A percentile compares a stretch with the other conserved stretches of the same genome.
Conservation (phyloP, 2,113 vertebrate species). For the Paralichthys olivaceus region DNA sequence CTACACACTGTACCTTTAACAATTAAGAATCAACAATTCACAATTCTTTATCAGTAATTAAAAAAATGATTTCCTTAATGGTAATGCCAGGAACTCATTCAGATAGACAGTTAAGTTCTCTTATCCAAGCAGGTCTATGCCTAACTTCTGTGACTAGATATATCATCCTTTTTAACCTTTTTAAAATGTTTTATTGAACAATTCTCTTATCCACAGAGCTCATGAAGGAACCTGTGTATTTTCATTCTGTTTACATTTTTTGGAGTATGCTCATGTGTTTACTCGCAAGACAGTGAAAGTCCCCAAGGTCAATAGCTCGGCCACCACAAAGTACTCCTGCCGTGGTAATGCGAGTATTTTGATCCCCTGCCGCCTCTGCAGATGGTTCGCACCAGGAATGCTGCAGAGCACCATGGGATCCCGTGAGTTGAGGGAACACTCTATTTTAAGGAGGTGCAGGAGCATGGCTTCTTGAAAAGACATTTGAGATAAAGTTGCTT, state of each 20-base stretch:
- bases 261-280: slow-evolving; percentile 2
- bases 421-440: slow-evolving; percentile 49
- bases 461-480: slow-evolving; percentile 45
- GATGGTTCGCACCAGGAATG: slow-evolving; percentile 73
- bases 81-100: too few species aligned
- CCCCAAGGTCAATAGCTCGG: slow-evolving; percentile 51
- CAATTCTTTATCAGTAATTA: too few species aligned
- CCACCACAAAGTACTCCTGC: slow-evolving; percentile 23
- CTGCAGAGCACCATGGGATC: slow-evolving; percentile 66
- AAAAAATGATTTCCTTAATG: too few species aligned
- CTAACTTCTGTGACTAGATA: too few species aligned
- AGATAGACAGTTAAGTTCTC: too few species aligned
- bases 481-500: slow-evolving; percentile 50
- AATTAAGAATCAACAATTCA: too few species aligned
- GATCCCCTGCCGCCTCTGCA: slow-evolving; percentile 26
- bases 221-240: background rate
- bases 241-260: background rate
- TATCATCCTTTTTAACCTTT: too few species aligned
- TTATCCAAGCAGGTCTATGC: too few species aligned
- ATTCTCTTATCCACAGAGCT: background rate
- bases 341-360: slow-evolving; percentile 50
- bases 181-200: too few species aligned
- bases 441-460: slow-evolving; percentile 75
- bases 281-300: slow-evolving; percentile 22
- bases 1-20: too few species aligned